phyloP scores from a whole-genome alignment of 1,140 invertebrate genomes.

The Temnothorax longispinosus region DNA sequence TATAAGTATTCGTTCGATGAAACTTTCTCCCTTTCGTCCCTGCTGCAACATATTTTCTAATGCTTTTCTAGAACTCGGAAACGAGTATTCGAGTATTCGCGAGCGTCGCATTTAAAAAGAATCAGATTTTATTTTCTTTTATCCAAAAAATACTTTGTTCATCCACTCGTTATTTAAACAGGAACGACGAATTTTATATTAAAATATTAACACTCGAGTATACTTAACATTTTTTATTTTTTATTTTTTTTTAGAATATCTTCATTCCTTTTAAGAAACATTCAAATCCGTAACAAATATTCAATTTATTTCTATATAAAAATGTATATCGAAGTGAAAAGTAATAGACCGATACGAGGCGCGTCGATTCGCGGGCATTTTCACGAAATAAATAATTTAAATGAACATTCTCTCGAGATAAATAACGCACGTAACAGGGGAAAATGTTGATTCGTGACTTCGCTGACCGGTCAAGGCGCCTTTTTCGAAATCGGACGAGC shows the following conservation, averaged over 20 bases:
- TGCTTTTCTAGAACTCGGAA: neutral
- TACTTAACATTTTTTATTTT: neutral
- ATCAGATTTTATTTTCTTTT: neutral
- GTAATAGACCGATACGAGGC: no score
- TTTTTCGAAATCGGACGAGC: neutral
- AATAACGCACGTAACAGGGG: neutral
- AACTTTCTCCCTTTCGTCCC: neutral
- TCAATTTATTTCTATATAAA: neutral
- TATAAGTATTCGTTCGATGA: neutral
- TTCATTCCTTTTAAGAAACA: neutral
- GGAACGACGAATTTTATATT: neutral
- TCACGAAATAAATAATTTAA: no score
- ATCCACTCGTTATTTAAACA: neutral
- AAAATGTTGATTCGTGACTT: neutral
- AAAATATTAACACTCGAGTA: neutral
- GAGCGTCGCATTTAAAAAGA: neutral
- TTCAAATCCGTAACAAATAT: neutral
- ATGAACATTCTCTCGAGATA: no score
- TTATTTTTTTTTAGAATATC: neutral
- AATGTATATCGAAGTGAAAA: neutral
- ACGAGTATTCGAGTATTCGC: neutral
- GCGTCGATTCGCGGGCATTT: no score
- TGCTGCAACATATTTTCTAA: neutral
- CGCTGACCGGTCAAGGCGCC: neutral
- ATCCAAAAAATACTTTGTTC: neutral